These are phyloP conservation scores for Calameuta idolon DNA, from an alignment of 2,888 invertebrate species.

Conservation along the genomic window DNA sequence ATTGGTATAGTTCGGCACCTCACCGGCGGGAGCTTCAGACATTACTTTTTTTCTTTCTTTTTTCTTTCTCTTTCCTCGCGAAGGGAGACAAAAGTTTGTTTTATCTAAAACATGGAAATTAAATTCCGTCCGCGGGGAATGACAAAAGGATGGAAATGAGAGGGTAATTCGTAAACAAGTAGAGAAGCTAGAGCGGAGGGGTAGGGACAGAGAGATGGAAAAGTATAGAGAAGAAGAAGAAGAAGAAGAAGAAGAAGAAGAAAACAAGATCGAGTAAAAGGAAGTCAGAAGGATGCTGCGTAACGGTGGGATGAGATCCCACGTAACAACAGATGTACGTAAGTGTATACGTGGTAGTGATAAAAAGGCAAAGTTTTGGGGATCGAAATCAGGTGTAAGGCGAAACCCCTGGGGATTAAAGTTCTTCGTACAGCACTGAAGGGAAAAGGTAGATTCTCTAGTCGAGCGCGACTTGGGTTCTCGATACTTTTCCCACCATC, in stretches of 20 bases:
- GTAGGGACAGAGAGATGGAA: background rate
- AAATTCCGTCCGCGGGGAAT: constrained; percentile 35
- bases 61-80: background rate
- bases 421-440: constrained; percentile 41
- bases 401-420: constrained; percentile 51
- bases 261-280: constrained; percentile 24
- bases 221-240: constrained; percentile 1
- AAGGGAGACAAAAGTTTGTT: constrained; percentile 27
- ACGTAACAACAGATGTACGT: too few relatives aligned
- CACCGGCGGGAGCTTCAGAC: too few relatives aligned
- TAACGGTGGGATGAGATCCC: constrained; percentile 16
- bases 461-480: constrained; percentile 40
- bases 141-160: constrained; percentile 60
- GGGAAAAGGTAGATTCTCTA: constrained; percentile 26
- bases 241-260: constrained; percentile 14
- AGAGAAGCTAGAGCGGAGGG: constrained; percentile 37
- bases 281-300: constrained; percentile 19
- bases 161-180: constrained; percentile 58
- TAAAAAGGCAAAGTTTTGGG: constrained; percentile 49
- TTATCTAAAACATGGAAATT: constrained; percentile 37
- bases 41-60: too few relatives aligned
- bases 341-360: constrained; percentile 15
- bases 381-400: constrained; percentile 59
- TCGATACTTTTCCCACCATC: constrained; percentile 40
- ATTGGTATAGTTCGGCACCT: too few relatives aligned